Percentiles rank a stretch among this genome's conserved stretches.
phyloP scores from a whole-genome alignment of 2,797 vertebrate species.

The Tympanoctomys barrerae region DNA sequence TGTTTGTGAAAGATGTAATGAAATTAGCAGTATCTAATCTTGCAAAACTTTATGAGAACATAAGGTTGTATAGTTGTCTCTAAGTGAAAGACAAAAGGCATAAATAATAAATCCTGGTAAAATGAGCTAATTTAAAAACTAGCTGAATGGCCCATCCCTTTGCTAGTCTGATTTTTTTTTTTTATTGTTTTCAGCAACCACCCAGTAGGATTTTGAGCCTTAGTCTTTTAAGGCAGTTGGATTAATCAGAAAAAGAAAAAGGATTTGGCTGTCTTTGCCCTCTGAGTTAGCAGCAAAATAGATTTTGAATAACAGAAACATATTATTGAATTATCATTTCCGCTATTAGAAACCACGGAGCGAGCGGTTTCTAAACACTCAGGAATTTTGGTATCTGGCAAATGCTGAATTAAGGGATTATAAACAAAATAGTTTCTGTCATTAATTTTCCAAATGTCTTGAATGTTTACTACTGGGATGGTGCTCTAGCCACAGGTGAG shows the following conservation, averaged over 20 bases:
- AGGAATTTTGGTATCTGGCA: background rate
- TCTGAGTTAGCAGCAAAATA: background rate
- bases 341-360: background rate
- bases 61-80: background rate
- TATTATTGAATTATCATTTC: background rate
- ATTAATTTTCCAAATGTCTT: background rate
- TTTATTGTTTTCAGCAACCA: background rate
- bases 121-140: slow-evolving; percentile 29
- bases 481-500: background rate
- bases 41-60: background rate
- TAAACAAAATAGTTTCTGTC: background rate
- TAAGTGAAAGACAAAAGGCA: background rate
- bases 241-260: slow-evolving; percentile 22
- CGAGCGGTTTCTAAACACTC: slow-evolving; percentile 17
- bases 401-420: background rate
- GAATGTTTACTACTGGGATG: background rate
- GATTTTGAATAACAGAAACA: background rate
- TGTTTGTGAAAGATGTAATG: slow-evolving; percentile 13
- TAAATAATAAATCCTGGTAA: slow-evolving; percentile 2
- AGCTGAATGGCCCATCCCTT: background rate
- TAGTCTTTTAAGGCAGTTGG: background rate
- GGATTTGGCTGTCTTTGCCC: background rate
- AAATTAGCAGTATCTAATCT: background rate
- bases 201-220: background rate
- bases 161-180: background rate